A percentile compares a stretch with the other conserved stretches of the same genome.
These are phyloP conservation scores for Glyphotaelius pellucidus DNA, from an alignment of 2,888 invertebrate genomes.

Conservation along the genomic window DNA sequence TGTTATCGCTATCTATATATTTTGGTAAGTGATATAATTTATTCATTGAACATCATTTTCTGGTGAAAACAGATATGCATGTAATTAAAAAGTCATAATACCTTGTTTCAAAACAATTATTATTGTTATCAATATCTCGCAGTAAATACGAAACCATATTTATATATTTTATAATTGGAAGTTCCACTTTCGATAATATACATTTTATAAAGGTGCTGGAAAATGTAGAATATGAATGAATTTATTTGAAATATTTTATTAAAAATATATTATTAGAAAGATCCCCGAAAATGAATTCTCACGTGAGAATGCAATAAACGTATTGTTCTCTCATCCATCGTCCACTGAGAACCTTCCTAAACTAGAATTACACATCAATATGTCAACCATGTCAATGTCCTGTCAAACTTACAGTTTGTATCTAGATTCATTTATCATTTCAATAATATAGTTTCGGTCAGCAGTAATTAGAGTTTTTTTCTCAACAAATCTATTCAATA, in stretches of 20 bases:
- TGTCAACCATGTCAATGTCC: background rate
- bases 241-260: background rate
- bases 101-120: background rate
- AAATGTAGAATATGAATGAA: background rate
- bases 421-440: background rate
- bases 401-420: background rate
- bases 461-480: background rate
- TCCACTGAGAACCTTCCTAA: background rate
- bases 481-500: background rate
- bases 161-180: background rate
- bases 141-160: background rate
- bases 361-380: background rate
- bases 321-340: background rate
- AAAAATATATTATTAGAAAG: background rate
- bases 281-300: background rate
- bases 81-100: background rate
- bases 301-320: background rate
- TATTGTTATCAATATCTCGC: background rate
- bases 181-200: background rate
- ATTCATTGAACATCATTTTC: background rate
- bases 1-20: background rate
- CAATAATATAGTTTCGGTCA: background rate
- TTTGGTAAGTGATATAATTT: background rate
- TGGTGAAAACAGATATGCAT: background rate
- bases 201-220: background rate